Evolutionary conservation across 2,113 vertebrate genomes (phyloP).

Genomic region (Brienomyrus longianalis): DNA sequence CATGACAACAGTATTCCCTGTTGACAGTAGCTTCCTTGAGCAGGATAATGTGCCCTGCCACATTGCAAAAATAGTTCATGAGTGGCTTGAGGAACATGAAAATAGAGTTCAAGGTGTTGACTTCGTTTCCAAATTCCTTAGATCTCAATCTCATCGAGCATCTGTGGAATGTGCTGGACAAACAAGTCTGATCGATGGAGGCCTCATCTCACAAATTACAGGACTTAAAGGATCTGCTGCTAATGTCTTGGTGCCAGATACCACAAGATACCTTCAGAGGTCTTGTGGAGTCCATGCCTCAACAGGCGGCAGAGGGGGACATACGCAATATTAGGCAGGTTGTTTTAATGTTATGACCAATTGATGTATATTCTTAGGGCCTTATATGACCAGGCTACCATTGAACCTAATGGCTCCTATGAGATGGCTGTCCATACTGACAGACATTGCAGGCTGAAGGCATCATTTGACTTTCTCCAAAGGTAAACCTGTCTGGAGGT

Average conservation of each 20-base stretch:
- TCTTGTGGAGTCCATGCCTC: not conserved
- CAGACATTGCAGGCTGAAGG: not conserved
- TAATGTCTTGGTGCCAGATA: not conserved
- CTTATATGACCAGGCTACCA: not conserved
- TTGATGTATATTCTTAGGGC: not conserved
- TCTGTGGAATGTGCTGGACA: not conserved
- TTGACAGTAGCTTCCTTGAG: not conserved
- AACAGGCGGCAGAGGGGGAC: not conserved
- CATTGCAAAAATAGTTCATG: not conserved
- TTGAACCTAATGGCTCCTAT: not conserved
- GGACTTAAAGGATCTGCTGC: not conserved
- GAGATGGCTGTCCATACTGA: not conserved
- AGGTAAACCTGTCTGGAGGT: not conserved
- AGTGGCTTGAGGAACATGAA: not conserved
- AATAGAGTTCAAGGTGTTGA: not conserved
- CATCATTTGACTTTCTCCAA: not conserved
- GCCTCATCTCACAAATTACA: not conserved
- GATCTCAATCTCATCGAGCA: not conserved
- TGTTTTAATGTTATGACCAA: not conserved
- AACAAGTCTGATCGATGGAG: not conserved
- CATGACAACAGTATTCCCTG: not conserved
- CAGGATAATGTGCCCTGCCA: not conserved
- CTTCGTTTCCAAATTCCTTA: not conserved
- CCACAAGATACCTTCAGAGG: not conserved
- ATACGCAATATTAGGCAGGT: not conserved